Percentiles rank a stretch among this genome's conserved stretches.
Conservation (phyloP, 2,888 invertebrate species). For the Crematogaster levior region DNA sequence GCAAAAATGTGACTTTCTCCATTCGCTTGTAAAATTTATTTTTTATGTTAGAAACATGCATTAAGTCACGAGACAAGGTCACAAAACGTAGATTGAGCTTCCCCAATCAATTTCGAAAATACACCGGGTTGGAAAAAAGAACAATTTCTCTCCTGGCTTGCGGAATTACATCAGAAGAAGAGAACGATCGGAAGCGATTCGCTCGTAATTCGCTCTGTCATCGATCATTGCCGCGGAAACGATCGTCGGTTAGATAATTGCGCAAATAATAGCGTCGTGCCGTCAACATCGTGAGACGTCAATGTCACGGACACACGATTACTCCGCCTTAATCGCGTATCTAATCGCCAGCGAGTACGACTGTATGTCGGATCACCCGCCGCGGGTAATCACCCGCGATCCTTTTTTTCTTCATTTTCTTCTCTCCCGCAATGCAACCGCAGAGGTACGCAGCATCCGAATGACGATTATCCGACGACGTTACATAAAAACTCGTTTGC, state of each 20-base stretch:
- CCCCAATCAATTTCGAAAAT: background rate
- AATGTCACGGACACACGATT: constrained; percentile 17
- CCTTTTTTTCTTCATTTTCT: background rate
- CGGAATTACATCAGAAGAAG: constrained; percentile 1
- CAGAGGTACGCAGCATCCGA: constrained; percentile 20
- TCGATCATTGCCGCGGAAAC: constrained; percentile 12
- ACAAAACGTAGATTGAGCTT: background rate
- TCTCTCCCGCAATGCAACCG: background rate
- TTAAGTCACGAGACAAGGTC: background rate
- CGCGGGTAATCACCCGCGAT: no score
- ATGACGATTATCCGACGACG: constrained; percentile 57
- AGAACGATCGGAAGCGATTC: background rate
- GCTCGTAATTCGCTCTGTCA: constrained; percentile 1
- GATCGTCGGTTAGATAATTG: constrained; percentile 43
- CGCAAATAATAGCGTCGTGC: background rate
- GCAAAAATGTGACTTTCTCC: background rate
- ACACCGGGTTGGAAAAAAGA: background rate
- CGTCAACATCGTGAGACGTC: background rate
- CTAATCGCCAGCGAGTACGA: background rate
- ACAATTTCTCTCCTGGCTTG: background rate
- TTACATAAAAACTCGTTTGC: constrained; percentile 81
- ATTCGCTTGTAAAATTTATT: background rate
- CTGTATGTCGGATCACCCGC: background rate
- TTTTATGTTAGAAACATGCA: background rate
- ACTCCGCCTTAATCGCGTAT: constrained; percentile 13